These are phyloP conservation scores for Diaprepes abbreviatus DNA, from an alignment of 2,888 invertebrate genomes.

Conservation along the genomic window DNA sequence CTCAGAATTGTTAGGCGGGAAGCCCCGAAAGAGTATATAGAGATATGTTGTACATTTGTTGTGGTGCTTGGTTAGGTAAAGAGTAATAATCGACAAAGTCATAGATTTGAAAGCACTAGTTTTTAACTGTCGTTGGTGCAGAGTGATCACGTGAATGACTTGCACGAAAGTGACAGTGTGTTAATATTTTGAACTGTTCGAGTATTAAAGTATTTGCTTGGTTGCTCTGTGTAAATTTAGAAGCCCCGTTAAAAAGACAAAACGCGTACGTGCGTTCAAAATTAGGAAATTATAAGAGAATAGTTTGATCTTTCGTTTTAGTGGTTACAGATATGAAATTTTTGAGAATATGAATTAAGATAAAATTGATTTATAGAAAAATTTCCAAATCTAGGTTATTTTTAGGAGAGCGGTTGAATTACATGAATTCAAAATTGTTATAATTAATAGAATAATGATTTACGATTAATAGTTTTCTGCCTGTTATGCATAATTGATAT, in stretches of 20 bases:
- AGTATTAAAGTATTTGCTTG: constrained; percentile 24
- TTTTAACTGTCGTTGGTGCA: constrained; percentile 32
- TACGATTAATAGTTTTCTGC: too few species aligned
- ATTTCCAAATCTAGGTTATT: too few species aligned
- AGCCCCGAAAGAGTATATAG: constrained; percentile 34
- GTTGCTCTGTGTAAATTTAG: constrained; percentile 25
- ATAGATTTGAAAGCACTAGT: constrained; percentile 43
- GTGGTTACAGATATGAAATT: background rate
- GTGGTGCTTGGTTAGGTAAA: constrained; percentile 51
- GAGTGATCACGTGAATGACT: constrained; percentile 20
- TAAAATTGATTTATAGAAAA: too few species aligned
- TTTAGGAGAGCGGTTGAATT: too few species aligned
- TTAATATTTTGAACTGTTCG: constrained; percentile 6
- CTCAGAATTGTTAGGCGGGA: constrained; percentile 23
- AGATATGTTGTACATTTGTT: constrained; percentile 46
- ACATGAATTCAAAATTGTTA: too few species aligned
- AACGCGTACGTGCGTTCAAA: background rate
- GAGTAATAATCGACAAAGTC: constrained; percentile 34
- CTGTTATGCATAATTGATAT: too few species aligned
- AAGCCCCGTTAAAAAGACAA: constrained; percentile 6
- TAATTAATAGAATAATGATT: too few species aligned
- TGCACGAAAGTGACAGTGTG: constrained; percentile 18
- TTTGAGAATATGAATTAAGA: background rate
- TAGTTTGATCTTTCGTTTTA: too few species aligned
- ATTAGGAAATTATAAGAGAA: too few species aligned